Evolutionary conservation across 2,888 invertebrate genomes (phyloP), one percentile per base, ranked within the genome.

Genomic region (Bruchidius siliquastri): DNA sequence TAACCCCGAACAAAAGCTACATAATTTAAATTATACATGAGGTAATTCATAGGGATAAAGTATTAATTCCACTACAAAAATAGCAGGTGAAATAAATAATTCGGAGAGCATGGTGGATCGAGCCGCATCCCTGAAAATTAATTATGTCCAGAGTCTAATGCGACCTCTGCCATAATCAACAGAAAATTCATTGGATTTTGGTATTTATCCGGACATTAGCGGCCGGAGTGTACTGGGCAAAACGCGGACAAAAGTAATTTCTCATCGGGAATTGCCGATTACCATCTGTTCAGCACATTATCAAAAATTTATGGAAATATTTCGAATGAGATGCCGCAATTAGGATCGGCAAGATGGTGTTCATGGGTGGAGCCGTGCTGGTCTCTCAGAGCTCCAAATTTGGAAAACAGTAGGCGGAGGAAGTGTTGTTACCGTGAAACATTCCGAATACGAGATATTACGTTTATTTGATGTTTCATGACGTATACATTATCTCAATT

Each of bases 161-260:
- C 49, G 6, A 49, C 49, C 49, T 49, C 49, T 13, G 10, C 49
- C 49, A 49, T 49, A 49, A 49, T 49, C 49, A 49, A 13, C 49
- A 13, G 49, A 18, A 26, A 49, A 49, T 49, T 49, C 49, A 49
- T 49, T 4, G 49, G 49, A 18, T 49, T 13, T 49, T 13, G 49
- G 49, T 13, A 18, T 49, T 49, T 49, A 49, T 49, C 18, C 49
- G 49, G 18, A 49, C 49, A 49, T 49, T 49, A 49, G 6, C 49
- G 49, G 13, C 8, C 49, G 49, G 18, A 77, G 71, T 71, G 71
- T n/a, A 21, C 22, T 21, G 68, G 22, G 68, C 71, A 70, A 73
- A 73, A 73, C 21, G 26, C 32, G 70, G 67, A 70, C 71, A 73
- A 73, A 73, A 73, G 73, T 71, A 71, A 73, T 71, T 73, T 73